Base-by-base conservation (phyloP, 30 jellyfish, hydroid and myxozoan genomes). In the Pelagia noctiluca region DNA sequence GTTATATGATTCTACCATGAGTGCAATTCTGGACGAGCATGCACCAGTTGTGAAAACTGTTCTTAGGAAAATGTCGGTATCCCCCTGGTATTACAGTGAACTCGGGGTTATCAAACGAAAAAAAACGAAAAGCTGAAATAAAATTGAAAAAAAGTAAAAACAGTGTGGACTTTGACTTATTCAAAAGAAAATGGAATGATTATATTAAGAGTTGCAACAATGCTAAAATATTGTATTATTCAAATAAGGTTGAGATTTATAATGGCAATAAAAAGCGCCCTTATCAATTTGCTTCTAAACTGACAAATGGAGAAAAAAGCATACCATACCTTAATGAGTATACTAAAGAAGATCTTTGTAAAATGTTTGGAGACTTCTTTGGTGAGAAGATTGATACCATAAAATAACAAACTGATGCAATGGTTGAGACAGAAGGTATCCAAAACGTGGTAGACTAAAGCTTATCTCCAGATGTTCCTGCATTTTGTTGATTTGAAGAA, bases 281-380 rank as follows among this genome's bases (percentile, higher is more conserved):
- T 42, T 42, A 42, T 42, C 57, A 42, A 42, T 42, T 42, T 42
- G 64, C 35, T 68, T 68, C 81, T 68, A 31, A 68, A 68, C 63
- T 68, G 81, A 68, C 81, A 68, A 36, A 68, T 33, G 81, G 81
- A 35, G 81, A 64, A 68, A 68, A 68, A 68, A 29, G 78, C 78
- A 64, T 64, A 64, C 78, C 78, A 22, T 64, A 64, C 53, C 78
- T 53, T 64, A 53, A 64, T 64, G 78, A 64, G 78, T 64, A 64
- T 64, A 64, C 78, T 16, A 64, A 64, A 64, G 78, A 64, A 31
- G 78, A 64, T 31, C 78, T 64, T 64, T 64, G 78, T 22, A 64
- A 64, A 64, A 64, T 64, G 78, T 64, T 64, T 64, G 78, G 32
- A 64, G 49, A 22, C 78, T 65, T 65, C 78, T 65, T 65, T 33